Evolutionary conservation across 2,113 vertebrate species (phyloP).

Genomic region (Regulus satrapa): DNA sequence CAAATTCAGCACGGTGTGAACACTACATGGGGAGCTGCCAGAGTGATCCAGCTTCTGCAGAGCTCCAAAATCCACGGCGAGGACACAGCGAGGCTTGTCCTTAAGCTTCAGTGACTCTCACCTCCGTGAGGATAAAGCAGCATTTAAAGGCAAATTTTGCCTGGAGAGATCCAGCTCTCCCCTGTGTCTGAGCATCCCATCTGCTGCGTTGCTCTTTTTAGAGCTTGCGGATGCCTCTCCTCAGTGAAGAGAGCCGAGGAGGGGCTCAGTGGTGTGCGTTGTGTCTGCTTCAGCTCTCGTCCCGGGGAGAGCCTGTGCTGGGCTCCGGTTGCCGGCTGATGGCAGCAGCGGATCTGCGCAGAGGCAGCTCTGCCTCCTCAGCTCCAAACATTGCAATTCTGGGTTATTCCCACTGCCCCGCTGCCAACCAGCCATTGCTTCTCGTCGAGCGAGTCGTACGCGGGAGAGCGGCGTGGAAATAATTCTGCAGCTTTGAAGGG

Average conservation of each 20-base stretch:
- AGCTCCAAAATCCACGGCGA: not conserved
- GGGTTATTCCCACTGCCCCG: not conserved
- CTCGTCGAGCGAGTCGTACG: not conserved
- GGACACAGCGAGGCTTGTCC: not conserved
- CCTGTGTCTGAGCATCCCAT: not conserved
- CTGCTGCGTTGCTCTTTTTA: not conserved
- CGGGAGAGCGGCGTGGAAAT: not conserved
- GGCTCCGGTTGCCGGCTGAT: constrained; percentile 13
- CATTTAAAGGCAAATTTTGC: not conserved
- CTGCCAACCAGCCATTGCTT: accelerated
- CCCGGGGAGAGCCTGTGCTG: not conserved
- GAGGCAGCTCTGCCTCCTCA: not conserved
- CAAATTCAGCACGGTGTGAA: not conserved
- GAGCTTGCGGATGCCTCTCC: not conserved
- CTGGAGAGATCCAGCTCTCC: not conserved
- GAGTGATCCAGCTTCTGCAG: not conserved
- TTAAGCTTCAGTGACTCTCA: not conserved
- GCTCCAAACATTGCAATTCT: not conserved
- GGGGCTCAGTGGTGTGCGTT: not conserved
- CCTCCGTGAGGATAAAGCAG: accelerated
- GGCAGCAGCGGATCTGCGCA: constrained; percentile 46
- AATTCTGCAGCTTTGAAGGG: not conserved
- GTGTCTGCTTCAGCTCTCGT: not conserved
- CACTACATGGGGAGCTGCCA: not conserved
- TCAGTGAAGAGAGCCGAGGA: not conserved